Conservation (phyloP, 2,797 vertebrate species). For the Spheniscus humboldti region DNA sequence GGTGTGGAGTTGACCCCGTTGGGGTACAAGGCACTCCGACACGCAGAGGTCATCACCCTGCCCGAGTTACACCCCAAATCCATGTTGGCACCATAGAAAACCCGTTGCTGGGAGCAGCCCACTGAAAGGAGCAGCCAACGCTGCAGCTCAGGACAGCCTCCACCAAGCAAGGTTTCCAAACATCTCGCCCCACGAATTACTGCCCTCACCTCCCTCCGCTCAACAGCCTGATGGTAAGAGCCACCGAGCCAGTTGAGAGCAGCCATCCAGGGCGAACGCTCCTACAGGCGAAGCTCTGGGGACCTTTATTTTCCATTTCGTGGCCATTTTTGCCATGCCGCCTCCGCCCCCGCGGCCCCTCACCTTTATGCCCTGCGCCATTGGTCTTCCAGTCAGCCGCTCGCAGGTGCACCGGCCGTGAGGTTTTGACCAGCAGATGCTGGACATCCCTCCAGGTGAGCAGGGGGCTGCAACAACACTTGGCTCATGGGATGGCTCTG, state of each 20-base stretch:
- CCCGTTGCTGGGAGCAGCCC: neutral
- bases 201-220: neutral
- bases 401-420: slow-evolving; percentile 73
- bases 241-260: neutral
- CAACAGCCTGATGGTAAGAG: neutral
- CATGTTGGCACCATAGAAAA: neutral
- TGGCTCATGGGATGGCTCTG: neutral
- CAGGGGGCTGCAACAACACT: slow-evolving; percentile 61
- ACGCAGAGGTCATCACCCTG: neutral
- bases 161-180: neutral
- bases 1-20: neutral
- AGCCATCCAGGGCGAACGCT: neutral
- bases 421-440: slow-evolving; percentile 80
- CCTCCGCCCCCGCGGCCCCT: neutral
- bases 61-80: neutral
- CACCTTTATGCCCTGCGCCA: slow-evolving; percentile 76
- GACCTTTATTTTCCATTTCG: neutral
- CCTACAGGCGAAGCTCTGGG: neutral
- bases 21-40: neutral
- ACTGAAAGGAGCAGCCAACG: neutral
- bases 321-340: neutral
- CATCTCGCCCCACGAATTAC: neutral
- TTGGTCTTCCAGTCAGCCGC: slow-evolving; percentile 79
- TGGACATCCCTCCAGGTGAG: slow-evolving; percentile 81
- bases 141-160: neutral